A percentile compares a stretch with the other conserved stretches of the same genome.
Conservation (phyloP, 2,888 invertebrate species). For the Machimus rusticus region DNA sequence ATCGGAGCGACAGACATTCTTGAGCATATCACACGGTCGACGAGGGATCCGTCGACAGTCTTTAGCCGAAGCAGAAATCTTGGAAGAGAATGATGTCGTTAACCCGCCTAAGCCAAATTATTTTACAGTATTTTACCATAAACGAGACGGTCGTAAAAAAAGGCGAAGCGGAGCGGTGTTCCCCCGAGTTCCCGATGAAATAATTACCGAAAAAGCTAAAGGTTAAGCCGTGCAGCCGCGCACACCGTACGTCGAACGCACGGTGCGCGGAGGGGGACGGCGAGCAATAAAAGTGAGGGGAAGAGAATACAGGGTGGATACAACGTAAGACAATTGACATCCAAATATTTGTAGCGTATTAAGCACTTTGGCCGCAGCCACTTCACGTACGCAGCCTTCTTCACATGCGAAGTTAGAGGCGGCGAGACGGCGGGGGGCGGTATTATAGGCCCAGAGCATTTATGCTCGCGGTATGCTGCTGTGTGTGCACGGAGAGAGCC, state of each 20-base stretch:
- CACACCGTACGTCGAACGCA: not conserved
- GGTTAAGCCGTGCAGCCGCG: not conserved
- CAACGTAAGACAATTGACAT: constrained; percentile 15
- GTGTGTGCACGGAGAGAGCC: not conserved
- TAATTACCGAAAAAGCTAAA: constrained; percentile 16
- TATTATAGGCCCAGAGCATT: not conserved
- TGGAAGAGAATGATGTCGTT: not conserved
- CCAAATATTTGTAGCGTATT: constrained; percentile 38
- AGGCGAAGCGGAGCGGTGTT: not conserved
- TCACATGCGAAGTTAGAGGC: not conserved
- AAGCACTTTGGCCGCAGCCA: constrained; percentile 19
- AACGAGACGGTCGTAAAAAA: not conserved
- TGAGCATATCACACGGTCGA: not conserved
- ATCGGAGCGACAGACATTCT: not conserved
- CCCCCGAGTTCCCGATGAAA: not conserved
- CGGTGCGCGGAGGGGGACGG: not conserved
- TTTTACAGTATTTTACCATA: constrained; percentile 26
- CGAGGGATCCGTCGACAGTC: not conserved
- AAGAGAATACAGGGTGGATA: not conserved
- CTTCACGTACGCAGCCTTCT: constrained; percentile 4
- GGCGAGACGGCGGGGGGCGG: not conserved
- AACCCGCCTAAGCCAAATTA: constrained; percentile 32
- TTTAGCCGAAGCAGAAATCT: not conserved
- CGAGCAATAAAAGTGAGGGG: not conserved
- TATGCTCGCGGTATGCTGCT: not conserved